These are phyloP conservation scores for Athrips mouffetella DNA, from an alignment of 2,888 invertebrate species.

Conservation along the genomic window DNA sequence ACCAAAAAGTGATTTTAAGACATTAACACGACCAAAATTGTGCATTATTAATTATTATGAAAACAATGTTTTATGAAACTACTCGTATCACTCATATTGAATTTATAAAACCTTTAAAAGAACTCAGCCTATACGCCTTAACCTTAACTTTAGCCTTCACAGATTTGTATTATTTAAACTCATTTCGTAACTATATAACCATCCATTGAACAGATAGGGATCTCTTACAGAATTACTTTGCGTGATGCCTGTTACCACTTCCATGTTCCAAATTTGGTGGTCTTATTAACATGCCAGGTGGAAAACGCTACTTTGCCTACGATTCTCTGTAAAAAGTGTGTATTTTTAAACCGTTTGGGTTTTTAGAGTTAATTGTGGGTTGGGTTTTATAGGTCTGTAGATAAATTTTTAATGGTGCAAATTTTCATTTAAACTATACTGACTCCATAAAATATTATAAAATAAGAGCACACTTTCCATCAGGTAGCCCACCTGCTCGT, in stretches of 20 bases:
- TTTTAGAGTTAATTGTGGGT: slow-evolving; percentile 6
- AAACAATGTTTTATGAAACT: too few species aligned
- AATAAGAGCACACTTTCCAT: too few species aligned
- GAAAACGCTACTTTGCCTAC: slow-evolving; percentile 20
- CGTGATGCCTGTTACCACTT: slow-evolving; percentile 56
- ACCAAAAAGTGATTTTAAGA: too few species aligned
- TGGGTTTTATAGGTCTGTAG: background rate
- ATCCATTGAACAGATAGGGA: slow-evolving; percentile 71
- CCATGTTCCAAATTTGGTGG: slow-evolving; percentile 55
- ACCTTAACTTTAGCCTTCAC: slow-evolving; percentile 35
- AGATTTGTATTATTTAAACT: slow-evolving; percentile 52
- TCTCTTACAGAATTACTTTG: slow-evolving; percentile 60
- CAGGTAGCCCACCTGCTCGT: too few species aligned
- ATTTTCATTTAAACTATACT: too few species aligned
- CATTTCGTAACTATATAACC: slow-evolving; percentile 65
- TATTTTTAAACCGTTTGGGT: slow-evolving; percentile 22
- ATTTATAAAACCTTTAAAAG: background rate
- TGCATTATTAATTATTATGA: too few species aligned
- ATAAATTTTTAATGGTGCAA: too few species aligned
- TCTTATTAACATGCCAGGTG: slow-evolving; percentile 37
- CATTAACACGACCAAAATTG: too few species aligned
- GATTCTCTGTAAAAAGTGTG: slow-evolving; percentile 16
- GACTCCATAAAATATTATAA: too few species aligned
- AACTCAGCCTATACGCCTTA: background rate
- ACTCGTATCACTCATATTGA: background rate